Base-by-base conservation (phyloP, 2,797 vertebrate species). In the Chelonia mydas region DNA sequence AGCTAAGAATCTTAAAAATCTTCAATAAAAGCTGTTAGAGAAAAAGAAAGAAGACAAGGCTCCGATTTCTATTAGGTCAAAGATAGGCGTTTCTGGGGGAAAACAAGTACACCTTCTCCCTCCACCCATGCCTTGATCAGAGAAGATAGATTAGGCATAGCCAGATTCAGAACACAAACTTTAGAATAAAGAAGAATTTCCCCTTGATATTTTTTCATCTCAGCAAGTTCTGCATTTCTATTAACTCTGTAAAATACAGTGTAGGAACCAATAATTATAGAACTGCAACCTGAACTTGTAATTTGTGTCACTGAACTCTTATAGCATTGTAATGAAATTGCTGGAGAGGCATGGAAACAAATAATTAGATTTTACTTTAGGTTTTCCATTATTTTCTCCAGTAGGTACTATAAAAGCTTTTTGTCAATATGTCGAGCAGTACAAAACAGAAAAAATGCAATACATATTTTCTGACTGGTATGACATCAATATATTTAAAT, bases 371-470 rank as follows among this genome's bases (percentile, higher is more conserved):
- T 92, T 88, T 53, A 49, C 45, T 86, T 19, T 27, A 45, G 11
- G 78, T 54, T 57, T 12, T 16, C 51, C 51, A 53, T 76, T 10
- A 0, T 57, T 27, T 82, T 86, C 86, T 57, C 89, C 10, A 84
- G 21, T 27, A 79, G 31, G 37, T 2, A 61, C 59, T 83, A 83
- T 25, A 49, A 53, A 53, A 21, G 51, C 17, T 53, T 53, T 53
- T 53, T 53, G 51, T 53, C 51, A 53, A 53, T 53, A 53, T 53
- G 19, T 53, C 13, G 17, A 53, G 51, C 51, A 53, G 51, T 17
- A 53, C 19, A 53, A 53, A 7, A 21, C 54, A 55, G 21, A 55
- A 55, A 53, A n/a, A 0, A 0, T 11, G 65, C 4, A 72, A 55
- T 25, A 55, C 54, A 23, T 55, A 55, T 55, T 55, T 25, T 25